Evolutionary conservation across 2,113 vertebrate genomes (phyloP).

Genomic region (Panurus biarmicus): DNA sequence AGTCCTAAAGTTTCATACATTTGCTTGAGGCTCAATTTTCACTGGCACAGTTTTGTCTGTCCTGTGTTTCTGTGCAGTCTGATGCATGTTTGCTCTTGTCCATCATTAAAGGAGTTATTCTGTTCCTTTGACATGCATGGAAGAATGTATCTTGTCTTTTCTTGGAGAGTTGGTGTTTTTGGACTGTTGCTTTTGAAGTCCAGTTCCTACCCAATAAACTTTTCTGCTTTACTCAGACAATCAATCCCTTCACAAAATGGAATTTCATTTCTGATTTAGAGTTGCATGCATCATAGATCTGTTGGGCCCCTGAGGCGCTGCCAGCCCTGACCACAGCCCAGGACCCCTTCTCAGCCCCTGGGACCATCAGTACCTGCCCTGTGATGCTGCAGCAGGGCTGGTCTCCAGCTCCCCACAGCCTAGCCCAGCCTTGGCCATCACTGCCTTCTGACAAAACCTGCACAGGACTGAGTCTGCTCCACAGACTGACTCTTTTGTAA

Average conservation of each 20-base stretch:
- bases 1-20: neutral
- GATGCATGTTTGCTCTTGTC: rapidly evolving
- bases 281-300: neutral
- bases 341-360: neutral
- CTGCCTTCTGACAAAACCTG: neutral
- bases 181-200: neutral
- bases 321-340: neutral
- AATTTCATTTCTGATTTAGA: neutral
- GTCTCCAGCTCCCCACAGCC: neutral
- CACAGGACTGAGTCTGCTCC: neutral
- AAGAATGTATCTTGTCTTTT: neutral
- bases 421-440: neutral
- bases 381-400: neutral
- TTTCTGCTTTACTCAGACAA: neutral
- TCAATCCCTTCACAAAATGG: neutral
- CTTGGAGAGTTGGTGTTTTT: neutral
- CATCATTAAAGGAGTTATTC: neutral
- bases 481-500: neutral
- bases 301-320: neutral
- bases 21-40: neutral
- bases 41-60: neutral
- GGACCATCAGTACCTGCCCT: neutral
- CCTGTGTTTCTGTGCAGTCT: neutral
- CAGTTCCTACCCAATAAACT: neutral
- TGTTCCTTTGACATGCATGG: rapidly evolving